Conservation (phyloP, 2,888 invertebrate species). For the Synanthedon andrenaeformis region DNA sequence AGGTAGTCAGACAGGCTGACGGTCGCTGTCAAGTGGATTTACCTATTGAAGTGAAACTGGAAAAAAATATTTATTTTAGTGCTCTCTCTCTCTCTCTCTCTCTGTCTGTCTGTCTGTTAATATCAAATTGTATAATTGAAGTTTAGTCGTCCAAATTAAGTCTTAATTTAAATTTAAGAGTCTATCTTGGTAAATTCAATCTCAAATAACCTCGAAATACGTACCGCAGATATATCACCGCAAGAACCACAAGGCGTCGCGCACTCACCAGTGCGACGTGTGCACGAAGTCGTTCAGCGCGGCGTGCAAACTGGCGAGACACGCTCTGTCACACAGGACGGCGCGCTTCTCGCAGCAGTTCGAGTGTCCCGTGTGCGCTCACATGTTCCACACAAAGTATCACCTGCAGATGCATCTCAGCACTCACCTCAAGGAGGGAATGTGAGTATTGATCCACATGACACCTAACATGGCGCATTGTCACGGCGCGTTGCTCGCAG, state of each 20-base stretch:
- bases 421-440: conserved; percentile 51
- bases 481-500: conserved; percentile 29
- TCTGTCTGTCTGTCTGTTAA: no score
- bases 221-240: conserved; percentile 42
- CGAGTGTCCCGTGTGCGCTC: conserved; percentile 62
- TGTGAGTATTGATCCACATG: conserved; percentile 19
- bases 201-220: no score
- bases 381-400: conserved; percentile 58
- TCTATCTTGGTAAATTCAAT: no score
- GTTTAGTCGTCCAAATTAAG: no score
- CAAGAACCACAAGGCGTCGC: conserved; percentile 35
- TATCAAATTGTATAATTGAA: no score
- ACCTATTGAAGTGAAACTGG: no score
- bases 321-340: conserved; percentile 30
- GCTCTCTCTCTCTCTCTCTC: no score
- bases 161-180: no score
- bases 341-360: conserved; percentile 37
- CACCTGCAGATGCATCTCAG: conserved; percentile 51
- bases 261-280: conserved; percentile 38
- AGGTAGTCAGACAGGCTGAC: no score
- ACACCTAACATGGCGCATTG: conserved; percentile 8
- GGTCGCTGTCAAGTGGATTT: no score
- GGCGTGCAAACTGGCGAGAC: conserved; percentile 42
- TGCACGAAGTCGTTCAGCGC: conserved; percentile 48
- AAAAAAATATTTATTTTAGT: no score